These are phyloP conservation scores for Serripes groenlandicus DNA, from an alignment of 2,888 invertebrate genomes.

Conservation along the genomic window DNA sequence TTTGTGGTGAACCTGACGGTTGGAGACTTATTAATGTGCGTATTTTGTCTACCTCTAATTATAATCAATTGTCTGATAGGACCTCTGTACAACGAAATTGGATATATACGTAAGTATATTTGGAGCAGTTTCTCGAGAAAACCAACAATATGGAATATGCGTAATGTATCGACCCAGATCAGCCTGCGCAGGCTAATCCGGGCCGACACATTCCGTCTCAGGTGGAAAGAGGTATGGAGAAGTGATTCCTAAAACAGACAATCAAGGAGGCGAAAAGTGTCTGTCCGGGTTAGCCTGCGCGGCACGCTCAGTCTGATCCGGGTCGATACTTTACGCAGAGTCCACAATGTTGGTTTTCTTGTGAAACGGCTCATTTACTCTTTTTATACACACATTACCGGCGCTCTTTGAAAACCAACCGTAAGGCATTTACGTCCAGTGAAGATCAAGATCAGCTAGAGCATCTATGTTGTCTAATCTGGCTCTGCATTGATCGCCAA, in stretches of 20 bases:
- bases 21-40: constrained; percentile 17
- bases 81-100: constrained; percentile 2
- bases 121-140: not conserved
- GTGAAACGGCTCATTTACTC: no score
- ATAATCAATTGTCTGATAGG: constrained; percentile 2
- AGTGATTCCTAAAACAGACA: not conserved
- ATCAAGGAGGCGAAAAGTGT: not conserved
- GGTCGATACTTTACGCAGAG: no score
- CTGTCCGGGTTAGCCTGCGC: not conserved
- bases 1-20: constrained; percentile 22
- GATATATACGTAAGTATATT: constrained; percentile 13
- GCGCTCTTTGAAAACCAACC: no score
- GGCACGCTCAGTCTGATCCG: not conserved
- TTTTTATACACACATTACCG: no score
- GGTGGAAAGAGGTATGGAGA: not conserved
- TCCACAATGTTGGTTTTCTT: no score
- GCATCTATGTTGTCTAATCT: no score
- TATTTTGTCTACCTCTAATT: constrained; percentile 2
- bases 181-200: not conserved
- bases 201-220: not conserved
- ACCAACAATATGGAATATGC: not conserved
- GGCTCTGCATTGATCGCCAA: no score
- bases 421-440: no score
- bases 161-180: not conserved
- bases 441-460: no score